phyloP scores from a whole-genome alignment of 2,797 vertebrate genomes.

The Tapirus indicus region DNA sequence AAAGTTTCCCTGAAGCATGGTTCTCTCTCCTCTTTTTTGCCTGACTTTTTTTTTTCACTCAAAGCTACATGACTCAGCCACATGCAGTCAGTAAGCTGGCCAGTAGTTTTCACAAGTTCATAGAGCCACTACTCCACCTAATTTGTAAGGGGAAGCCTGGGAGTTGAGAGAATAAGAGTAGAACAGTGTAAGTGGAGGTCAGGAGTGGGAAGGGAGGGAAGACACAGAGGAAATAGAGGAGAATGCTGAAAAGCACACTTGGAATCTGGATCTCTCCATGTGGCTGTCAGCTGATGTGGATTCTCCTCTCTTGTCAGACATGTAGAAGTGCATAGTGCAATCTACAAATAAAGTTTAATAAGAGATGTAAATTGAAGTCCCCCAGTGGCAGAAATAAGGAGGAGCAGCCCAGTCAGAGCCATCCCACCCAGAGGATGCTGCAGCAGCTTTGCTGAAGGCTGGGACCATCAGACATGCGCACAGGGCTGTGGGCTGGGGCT shows the following conservation, averaged over 20 bases:
- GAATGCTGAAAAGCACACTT: background rate
- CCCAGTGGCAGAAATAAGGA: background rate
- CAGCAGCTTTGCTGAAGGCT: background rate
- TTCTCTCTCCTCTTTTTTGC: background rate
- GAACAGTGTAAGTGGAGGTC: background rate
- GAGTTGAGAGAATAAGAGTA: background rate
- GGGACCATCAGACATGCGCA: background rate
- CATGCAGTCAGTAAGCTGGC: too few species aligned
- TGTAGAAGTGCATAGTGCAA: background rate
- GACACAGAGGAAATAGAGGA: background rate
- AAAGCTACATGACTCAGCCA: background rate
- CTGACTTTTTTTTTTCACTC: background rate
- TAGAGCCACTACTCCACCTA: background rate
- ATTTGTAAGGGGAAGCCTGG: background rate
- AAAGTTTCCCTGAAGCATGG: background rate
- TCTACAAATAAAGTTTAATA: background rate
- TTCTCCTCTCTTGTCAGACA: background rate
- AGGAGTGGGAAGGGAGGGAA: background rate
- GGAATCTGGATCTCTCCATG: background rate
- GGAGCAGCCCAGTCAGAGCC: too few species aligned
- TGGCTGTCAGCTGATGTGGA: background rate
- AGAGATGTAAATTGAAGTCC: background rate
- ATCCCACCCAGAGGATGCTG: background rate
- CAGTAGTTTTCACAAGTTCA: background rate
- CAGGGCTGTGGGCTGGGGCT: background rate